These are phyloP conservation scores for Salpingus planirostris DNA, from an alignment of 2,888 invertebrate species.

Conservation along the genomic window DNA sequence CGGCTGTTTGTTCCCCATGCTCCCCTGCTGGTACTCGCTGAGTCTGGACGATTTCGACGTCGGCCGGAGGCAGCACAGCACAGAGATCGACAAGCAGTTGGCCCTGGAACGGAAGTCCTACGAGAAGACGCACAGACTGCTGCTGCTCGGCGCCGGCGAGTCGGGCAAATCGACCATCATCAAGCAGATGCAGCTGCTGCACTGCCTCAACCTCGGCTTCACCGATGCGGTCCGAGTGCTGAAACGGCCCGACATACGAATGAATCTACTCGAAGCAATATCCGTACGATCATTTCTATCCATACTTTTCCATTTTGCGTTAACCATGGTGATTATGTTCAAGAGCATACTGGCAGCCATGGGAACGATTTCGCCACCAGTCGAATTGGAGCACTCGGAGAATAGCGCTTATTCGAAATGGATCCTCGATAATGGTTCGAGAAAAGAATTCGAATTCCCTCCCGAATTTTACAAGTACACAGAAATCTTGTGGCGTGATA, in stretches of 20 bases:
- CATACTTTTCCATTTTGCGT: too few relatives aligned
- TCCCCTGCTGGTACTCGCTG: slow-evolving; percentile 51
- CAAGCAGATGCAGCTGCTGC: slow-evolving; percentile 96
- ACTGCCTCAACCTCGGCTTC: slow-evolving; percentile 96
- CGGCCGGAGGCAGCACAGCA: slow-evolving; percentile 72
- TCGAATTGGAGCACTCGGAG: slow-evolving; percentile 77
- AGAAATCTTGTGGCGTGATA: slow-evolving; percentile 89
- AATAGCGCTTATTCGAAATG: slow-evolving; percentile 88
- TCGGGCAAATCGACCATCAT: slow-evolving; percentile 97
- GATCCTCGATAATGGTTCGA: slow-evolving; percentile 86
- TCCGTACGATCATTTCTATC: too few relatives aligned
- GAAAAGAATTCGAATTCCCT: slow-evolving; percentile 78
- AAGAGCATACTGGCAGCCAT: slow-evolving; percentile 89
- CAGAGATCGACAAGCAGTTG: slow-evolving; percentile 92
- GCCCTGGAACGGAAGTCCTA: slow-evolving; percentile 91
- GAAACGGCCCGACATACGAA: slow-evolving; percentile 94
- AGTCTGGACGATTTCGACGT: slow-evolving; percentile 45
- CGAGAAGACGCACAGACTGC: slow-evolving; percentile 88
- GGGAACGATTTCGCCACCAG: slow-evolving; percentile 90
- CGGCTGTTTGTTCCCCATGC: slow-evolving; percentile 17
- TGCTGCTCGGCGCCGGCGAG: slow-evolving; percentile 91
- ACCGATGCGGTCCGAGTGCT: slow-evolving; percentile 89
- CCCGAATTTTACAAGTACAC: slow-evolving; percentile 95
- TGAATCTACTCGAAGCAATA: slow-evolving; percentile 94
- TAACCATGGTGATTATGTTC: too few relatives aligned